Evolutionary conservation across 2,888 invertebrate species (phyloP), one percentile per base, ranked within the genome.

Genomic region (Tupiocoris notatus): DNA sequence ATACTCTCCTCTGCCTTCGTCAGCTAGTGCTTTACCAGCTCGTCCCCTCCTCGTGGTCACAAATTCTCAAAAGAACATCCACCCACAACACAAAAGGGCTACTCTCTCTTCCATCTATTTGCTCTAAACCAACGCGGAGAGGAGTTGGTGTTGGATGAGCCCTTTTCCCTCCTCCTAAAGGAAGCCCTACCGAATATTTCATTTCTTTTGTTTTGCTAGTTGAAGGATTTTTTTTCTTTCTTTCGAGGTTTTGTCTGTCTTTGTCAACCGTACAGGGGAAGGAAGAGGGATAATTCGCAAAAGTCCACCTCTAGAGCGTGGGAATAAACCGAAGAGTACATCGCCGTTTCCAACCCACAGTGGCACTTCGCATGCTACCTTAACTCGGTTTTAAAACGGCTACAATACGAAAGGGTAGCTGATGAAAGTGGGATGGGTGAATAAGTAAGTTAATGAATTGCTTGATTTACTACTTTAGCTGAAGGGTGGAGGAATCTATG

Each of bases 101-200:
- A 39, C 39, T 39, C 39, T n/a, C n/a, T 39, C 39, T 39, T 39
- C 39, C 12, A 39, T 39, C 39, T 12, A 39, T 39, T 39, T 12
- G 39, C 39, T 12, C 39, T 39, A 39, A 39, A 39, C 39, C 39
- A 39, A 12, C 3, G 39, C 39, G 12, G 6, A 39, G 39, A 12
- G 39, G 3, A 39, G n/a, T n/a, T 12, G 12, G 39, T 39, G 12
- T 12, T 12, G 39, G 39, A 12, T 39, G 3, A 39, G 39, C 39
- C 39, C 39, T 39, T 39, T 39, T 39, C 39, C 12, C 39, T 3
- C 12, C 39, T 12, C 39, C 39, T 39, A 39, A 39, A 39, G 70
- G 70, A 70, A 70, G 25, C 70, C 70, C 70, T 24, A 59, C 70
- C 58, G 59, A 70, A 70, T 70, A 70, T 70, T 70, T 70, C 70